These are phyloP conservation scores for Pygoscelis antarcticus DNA, from an alignment of 2,113 vertebrate genomes.

Conservation along the genomic window DNA sequence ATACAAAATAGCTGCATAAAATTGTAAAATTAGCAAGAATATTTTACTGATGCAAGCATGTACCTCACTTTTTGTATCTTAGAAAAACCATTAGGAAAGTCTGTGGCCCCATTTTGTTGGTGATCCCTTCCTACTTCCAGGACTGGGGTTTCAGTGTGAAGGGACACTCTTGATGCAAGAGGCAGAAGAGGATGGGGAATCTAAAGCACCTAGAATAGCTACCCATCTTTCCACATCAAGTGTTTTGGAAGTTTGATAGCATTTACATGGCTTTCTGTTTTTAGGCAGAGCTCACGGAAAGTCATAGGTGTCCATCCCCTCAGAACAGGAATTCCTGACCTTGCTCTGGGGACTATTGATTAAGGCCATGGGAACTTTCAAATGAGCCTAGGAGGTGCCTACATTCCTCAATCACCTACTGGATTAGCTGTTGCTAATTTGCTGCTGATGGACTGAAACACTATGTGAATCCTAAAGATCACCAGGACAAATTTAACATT, in stretches of 20 bases:
- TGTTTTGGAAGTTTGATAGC: not conserved
- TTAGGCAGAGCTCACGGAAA: not conserved
- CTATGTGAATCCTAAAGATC: not conserved
- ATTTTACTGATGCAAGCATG: not conserved
- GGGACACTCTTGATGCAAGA: not conserved
- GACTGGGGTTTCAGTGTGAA: not conserved
- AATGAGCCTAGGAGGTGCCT: not conserved
- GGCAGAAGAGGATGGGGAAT: not conserved
- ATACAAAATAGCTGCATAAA: not conserved
- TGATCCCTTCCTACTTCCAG: not conserved
- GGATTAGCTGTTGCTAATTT: not conserved
- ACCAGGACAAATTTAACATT: not conserved
- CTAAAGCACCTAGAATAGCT: not conserved
- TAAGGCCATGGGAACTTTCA: not conserved
- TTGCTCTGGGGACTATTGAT: not conserved
- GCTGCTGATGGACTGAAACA: not conserved
- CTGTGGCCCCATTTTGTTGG: rapidly evolving
- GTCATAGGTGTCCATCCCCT: not conserved
- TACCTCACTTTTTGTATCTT: not conserved
- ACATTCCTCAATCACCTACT: not conserved
- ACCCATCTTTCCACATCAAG: not conserved
- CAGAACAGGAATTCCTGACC: not conserved
- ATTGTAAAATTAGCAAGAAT: not conserved
- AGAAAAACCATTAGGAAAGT: not conserved
- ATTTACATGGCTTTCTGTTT: not conserved